These are phyloP conservation scores for Allacma fusca DNA, from an alignment of 2,888 invertebrate genomes.

Conservation along the genomic window DNA sequence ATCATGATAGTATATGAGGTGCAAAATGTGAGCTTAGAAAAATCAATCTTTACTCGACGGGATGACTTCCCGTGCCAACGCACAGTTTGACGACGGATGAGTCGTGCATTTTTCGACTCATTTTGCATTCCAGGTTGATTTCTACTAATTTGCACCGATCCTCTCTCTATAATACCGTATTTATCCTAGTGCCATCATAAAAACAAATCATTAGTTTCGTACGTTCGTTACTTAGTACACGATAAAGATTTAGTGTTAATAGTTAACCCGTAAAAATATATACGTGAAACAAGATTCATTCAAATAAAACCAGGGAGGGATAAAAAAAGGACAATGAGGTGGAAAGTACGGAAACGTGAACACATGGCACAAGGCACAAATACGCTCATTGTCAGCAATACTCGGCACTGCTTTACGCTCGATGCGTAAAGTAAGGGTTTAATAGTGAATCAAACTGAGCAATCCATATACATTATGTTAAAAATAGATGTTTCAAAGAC, in stretches of 20 bases:
- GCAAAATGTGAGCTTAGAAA: constrained; percentile 32
- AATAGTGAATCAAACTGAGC: no score
- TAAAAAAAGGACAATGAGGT: no score
- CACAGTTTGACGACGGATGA: constrained; percentile 59
- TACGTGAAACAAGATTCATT: no score
- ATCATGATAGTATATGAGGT: background rate
- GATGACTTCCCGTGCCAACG: constrained; percentile 58
- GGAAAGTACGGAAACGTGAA: no score
- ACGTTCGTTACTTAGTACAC: background rate
- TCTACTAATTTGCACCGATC: constrained; percentile 46
- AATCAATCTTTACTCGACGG: constrained; percentile 54
- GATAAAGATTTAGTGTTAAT: background rate
- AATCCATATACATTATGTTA: no score
- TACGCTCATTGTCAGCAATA: no score
- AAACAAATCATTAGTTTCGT: constrained; percentile 26
- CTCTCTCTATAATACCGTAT: constrained; percentile 45
- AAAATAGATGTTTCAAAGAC: no score
- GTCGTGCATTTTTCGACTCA: constrained; percentile 56
- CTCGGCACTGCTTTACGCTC: no score
- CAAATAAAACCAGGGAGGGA: no score
- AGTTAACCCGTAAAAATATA: background rate
- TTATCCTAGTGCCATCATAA: constrained; percentile 42
- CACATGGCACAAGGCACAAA: no score
- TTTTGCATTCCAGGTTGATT: constrained; percentile 54
- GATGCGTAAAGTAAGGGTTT: no score